Conservation (phyloP, 2,797 vertebrate species). For the Etheostoma perlongum region DNA sequence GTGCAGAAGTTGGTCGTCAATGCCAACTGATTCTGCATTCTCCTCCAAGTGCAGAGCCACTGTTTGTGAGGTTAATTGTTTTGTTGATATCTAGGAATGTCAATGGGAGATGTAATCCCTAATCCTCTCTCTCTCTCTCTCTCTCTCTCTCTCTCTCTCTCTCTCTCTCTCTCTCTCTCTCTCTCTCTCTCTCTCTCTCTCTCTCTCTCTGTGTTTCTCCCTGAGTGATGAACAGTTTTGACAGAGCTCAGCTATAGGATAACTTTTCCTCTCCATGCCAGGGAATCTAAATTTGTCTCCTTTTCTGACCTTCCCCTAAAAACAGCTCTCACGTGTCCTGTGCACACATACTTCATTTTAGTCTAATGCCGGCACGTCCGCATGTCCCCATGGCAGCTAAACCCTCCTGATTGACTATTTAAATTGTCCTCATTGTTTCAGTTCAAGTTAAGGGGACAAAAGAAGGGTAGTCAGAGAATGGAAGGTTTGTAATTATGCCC, state of each 20-base stretch:
- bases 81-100: slow-evolving; percentile 80
- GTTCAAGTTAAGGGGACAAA: slow-evolving; percentile 76
- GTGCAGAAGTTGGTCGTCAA: slow-evolving; percentile 9
- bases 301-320: slow-evolving; percentile 27
- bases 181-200: background rate
- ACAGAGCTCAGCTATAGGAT: slow-evolving; percentile 30
- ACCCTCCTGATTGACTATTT: slow-evolving; percentile 75
- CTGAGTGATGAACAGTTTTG: slow-evolving; percentile 54
- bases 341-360: slow-evolving; percentile 25
- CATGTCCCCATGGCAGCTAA: slow-evolving; percentile 58
- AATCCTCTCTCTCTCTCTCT: slow-evolving; percentile 45
- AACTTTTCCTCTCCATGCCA: slow-evolving; percentile 41
- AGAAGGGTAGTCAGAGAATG: slow-evolving; percentile 69
- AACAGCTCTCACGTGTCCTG: slow-evolving; percentile 11
- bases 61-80: slow-evolving; percentile 78
- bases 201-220: slow-evolving; percentile 24
- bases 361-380: slow-evolving; percentile 55
- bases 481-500: slow-evolving; percentile 79
- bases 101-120: slow-evolving; percentile 77
- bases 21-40: slow-evolving; percentile 31
- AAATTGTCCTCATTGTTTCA: slow-evolving; percentile 79
- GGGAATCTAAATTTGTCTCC: slow-evolving; percentile 31
- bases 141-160: background rate
- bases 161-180: background rate
- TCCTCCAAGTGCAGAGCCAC: slow-evolving; percentile 39